Base-by-base conservation (phyloP, 2,888 invertebrate genomes). In the Amphipyra tragopoginis region DNA sequence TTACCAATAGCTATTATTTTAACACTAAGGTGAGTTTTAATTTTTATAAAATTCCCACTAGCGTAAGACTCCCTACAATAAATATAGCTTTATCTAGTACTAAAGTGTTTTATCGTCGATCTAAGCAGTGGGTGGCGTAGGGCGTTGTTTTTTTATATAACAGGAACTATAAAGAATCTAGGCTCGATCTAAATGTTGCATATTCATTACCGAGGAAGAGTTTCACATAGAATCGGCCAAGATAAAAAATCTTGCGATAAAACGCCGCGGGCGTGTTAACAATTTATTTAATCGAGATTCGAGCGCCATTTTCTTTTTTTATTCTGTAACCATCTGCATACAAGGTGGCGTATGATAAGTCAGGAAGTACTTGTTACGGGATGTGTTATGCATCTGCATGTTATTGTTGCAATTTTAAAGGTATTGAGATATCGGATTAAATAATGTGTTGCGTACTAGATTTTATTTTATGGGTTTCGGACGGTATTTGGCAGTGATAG, bases 221-320 rank as follows among this genome's bases (percentile, higher is more conserved):
- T 87, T 85, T 88, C 85, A 78, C 87, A 89, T 90, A 90, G 90
- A 86, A 84, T 79, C 82, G 85, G 85, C 85, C 87, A 86, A 87
- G 90, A 90, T 91, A 86, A 88, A 86, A 89, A 86, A 85, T 86
- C 79, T 75, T 62, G 71, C 88, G 85, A 88, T 89, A 81, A 81
- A 83, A 79, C 82, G 87, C 92, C 84, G 66, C 61, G 78, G 88
- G 93, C 87, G 91, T 86, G 85, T 84, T 86, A 88, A 90, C 88
- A 89, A 91, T 93, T 92, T 90, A 92, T 92, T 90, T 84, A 88
- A 78, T 82, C 79, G 86, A 84, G 88, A 90, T 90, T 88, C 82
- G 72, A 79, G 66, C 71, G 75, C 80, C 77, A 83, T 88, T 83
- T 85, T 83, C 43, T 71, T 69, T 76, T 75, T 72, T 72, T 81